These are phyloP conservation scores for Branchellion lobata DNA, from an alignment of 2,888 invertebrate species.

Conservation along the genomic window DNA sequence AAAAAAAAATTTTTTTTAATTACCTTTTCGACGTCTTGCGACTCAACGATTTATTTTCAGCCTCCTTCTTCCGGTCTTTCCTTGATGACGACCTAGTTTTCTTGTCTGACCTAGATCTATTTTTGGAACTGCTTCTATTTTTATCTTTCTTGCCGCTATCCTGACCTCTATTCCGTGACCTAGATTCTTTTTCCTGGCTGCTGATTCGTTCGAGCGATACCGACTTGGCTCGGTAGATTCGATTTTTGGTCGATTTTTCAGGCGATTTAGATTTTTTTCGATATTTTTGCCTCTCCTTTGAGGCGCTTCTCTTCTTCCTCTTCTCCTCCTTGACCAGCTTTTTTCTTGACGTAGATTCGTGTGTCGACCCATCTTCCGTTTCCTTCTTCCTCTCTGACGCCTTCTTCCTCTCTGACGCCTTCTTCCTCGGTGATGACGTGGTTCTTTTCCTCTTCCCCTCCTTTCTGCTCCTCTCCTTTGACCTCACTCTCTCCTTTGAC, in stretches of 20 bases:
- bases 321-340: neutral
- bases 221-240: slow-evolving; percentile 39
- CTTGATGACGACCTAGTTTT: neutral
- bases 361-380: too few relatives aligned
- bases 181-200: neutral
- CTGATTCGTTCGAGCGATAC: slow-evolving; percentile 24
- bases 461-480: neutral
- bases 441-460: too few relatives aligned
- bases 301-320: neutral
- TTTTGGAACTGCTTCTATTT: neutral
- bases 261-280: neutral
- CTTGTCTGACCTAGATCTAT: neutral
- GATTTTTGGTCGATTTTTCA: neutral
- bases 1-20: neutral
- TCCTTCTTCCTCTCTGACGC: too few relatives aligned
- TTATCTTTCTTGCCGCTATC: neutral
- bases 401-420: too few relatives aligned
- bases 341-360: too few relatives aligned
- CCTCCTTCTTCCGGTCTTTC: too few relatives aligned
- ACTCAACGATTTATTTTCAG: too few relatives aligned
- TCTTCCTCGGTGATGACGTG: too few relatives aligned
- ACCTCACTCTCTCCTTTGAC: neutral
- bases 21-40: neutral
- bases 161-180: neutral
- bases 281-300: neutral